phyloP scores from a whole-genome alignment of 2,888 invertebrate species.

The Hololepta plana region DNA sequence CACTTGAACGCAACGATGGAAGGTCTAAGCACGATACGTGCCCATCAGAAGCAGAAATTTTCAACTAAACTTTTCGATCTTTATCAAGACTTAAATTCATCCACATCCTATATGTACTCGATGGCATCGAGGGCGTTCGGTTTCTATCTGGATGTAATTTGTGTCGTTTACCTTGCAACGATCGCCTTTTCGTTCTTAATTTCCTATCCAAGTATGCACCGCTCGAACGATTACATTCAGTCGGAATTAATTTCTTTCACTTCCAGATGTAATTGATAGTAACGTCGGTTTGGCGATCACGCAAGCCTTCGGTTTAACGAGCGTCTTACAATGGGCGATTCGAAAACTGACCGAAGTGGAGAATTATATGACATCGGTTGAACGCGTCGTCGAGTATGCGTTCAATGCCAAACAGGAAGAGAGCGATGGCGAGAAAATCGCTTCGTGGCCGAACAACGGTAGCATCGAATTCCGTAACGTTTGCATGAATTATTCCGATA shows the following conservation, averaged over 20 bases:
- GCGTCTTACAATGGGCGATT: slow-evolving; percentile 40
- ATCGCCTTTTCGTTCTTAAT: neutral
- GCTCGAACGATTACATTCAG: neutral
- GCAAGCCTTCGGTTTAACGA: slow-evolving; percentile 58
- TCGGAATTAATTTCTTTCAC: slow-evolving; percentile 6
- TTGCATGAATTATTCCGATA: slow-evolving; percentile 51
- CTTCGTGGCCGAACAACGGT: slow-evolving; percentile 56
- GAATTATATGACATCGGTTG: slow-evolving; percentile 79
- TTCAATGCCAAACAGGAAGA: neutral
- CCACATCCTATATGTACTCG: slow-evolving; percentile 52
- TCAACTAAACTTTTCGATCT: slow-evolving; percentile 43
- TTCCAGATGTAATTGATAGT: slow-evolving; percentile 41
- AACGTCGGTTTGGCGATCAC: slow-evolving; percentile 65
- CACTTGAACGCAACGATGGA: slow-evolving; percentile 57
- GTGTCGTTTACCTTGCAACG: slow-evolving; percentile 36
- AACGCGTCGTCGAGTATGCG: slow-evolving; percentile 39
- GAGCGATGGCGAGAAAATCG: slow-evolving; percentile 29
- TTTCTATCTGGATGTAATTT: slow-evolving; percentile 43
- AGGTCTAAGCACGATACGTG: slow-evolving; percentile 61
- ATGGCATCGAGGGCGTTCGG: slow-evolving; percentile 47
- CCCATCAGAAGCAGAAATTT: slow-evolving; percentile 43
- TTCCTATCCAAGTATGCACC: neutral
- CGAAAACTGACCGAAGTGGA: slow-evolving; percentile 69
- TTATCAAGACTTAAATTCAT: slow-evolving; percentile 46
- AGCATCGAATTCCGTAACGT: slow-evolving; percentile 46